Evolutionary conservation across 2,797 vertebrate genomes (phyloP), one percentile per base, ranked within the genome.

Genomic region (Lepilemur ruficaudatus): DNA sequence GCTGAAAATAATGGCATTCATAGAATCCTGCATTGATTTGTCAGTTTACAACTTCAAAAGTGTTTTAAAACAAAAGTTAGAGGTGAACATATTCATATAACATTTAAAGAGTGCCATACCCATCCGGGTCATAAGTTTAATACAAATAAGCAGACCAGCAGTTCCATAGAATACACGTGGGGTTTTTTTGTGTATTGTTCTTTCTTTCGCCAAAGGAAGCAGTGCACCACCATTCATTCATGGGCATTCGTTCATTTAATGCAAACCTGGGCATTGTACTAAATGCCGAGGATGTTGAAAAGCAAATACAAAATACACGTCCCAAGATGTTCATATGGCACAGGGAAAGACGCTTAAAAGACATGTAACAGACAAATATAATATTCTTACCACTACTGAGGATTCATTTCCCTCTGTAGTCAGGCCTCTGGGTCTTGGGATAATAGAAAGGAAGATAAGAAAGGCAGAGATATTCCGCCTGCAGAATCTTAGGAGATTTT

Each of bases 1-100:
- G 86, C 93, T 88, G 94, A 96, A 96, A 94, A 91, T 88, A 93
- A 95, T 85, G 72, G 83, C 96, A 88, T 97, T 91, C 95, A 96
- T 70, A 89, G 86, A 95, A 87, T 85, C 80, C 86, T 95, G 65
- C 84, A 93, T 78, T 86, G 87, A 73, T 97, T 94, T 95, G 85
- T 93, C 90, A 92, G 63, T 87, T 94, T 92, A 95, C 87, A 94
- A 95, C 61, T 89, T 91, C 86, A 89, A 90, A 70, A 82, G 46
- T 15, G 22, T 83, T 80, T 86, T 86, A 63, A 97, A 94, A 82
- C 79, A 93, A 95, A 95, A 97, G 48, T 80, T 84, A 90, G 30
- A 57, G 79, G 61, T 30, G 25, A 50, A 32, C 17, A 30, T 43
- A 41, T 52, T 79, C 48, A 81, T n/a, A 61, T 11, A 81, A 70